These are phyloP conservation scores for Trachops cirrhosus DNA, from an alignment of 2,797 vertebrate species.

Conservation along the genomic window DNA sequence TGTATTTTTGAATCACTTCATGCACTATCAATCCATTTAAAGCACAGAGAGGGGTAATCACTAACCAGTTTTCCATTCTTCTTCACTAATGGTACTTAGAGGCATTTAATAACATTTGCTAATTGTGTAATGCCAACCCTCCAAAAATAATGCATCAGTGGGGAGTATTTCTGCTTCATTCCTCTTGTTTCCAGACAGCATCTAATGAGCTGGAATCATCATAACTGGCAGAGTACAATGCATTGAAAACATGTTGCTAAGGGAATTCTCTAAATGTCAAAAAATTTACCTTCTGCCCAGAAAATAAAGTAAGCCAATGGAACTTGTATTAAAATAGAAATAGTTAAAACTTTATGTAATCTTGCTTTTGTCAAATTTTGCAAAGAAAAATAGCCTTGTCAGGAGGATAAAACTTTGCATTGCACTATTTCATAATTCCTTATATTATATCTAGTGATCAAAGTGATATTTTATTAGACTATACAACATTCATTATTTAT, in stretches of 20 bases:
- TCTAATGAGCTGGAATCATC: conserved; percentile 57
- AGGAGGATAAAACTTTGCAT: neutral
- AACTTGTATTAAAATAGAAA: conserved; percentile 51
- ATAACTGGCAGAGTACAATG: conserved; percentile 21
- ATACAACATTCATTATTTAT: neutral
- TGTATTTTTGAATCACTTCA: conserved; percentile 32
- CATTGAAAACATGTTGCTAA: neutral
- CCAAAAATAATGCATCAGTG: conserved; percentile 56
- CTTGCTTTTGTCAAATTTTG: neutral
- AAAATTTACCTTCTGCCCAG: conserved; percentile 26
- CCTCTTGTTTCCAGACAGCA: conserved; percentile 59
- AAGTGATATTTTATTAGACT: neutral
- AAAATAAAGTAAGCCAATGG: conserved; percentile 37
- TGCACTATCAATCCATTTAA: conserved; percentile 59
- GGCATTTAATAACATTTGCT: conserved; percentile 58
- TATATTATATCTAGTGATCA: neutral
- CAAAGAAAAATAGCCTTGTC: neutral
- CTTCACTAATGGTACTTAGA: conserved; percentile 72
- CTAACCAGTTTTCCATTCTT: conserved; percentile 68
- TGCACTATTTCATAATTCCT: neutral
- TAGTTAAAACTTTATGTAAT: neutral
- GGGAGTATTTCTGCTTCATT: conserved; percentile 48
- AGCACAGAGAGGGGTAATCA: conserved; percentile 54
- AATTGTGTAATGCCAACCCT: conserved; percentile 53
- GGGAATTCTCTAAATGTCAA: conserved; percentile 47